Evolutionary conservation across 2,888 invertebrate genomes (phyloP).

Genomic region (Thera obeliscata): DNA sequence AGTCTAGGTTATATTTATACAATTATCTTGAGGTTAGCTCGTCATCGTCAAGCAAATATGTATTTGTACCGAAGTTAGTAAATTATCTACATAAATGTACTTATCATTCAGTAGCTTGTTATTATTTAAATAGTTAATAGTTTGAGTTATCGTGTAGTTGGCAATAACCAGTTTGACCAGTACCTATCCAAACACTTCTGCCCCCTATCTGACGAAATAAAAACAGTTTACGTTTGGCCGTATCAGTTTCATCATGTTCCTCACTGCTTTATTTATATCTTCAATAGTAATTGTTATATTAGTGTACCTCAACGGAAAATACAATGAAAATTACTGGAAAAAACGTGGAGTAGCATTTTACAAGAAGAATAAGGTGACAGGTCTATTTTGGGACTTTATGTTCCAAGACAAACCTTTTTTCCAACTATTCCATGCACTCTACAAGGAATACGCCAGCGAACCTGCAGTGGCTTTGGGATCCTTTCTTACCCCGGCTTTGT

Average conservation of each 20-base stretch:
- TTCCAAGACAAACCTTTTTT: slow-evolving; percentile 51
- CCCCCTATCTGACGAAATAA: background rate
- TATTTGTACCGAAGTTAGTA: no score
- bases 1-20: no score
- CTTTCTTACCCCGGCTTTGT: slow-evolving; percentile 46
- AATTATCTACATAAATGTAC: no score
- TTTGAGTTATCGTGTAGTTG: background rate
- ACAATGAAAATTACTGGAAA: slow-evolving; percentile 62
- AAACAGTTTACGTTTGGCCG: background rate
- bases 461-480: slow-evolving; percentile 59
- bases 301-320: slow-evolving; percentile 49
- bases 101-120: no score
- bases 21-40: no score
- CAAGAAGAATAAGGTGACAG: slow-evolving; percentile 50
- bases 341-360: slow-evolving; percentile 60
- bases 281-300: slow-evolving; percentile 30
- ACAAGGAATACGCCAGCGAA: slow-evolving; percentile 54
- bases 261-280: slow-evolving; percentile 13
- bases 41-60: no score
- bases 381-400: slow-evolving; percentile 57
- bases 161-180: background rate
- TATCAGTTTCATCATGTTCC: slow-evolving; percentile 17
- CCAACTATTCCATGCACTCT: slow-evolving; percentile 54
- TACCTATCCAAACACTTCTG: background rate
- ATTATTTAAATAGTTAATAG: no score